A percentile compares a stretch with the other conserved stretches of the same genome.
Evolutionary conservation across 2,888 invertebrate species (phyloP).

Genomic region (Pseudococcus longispinus): DNA sequence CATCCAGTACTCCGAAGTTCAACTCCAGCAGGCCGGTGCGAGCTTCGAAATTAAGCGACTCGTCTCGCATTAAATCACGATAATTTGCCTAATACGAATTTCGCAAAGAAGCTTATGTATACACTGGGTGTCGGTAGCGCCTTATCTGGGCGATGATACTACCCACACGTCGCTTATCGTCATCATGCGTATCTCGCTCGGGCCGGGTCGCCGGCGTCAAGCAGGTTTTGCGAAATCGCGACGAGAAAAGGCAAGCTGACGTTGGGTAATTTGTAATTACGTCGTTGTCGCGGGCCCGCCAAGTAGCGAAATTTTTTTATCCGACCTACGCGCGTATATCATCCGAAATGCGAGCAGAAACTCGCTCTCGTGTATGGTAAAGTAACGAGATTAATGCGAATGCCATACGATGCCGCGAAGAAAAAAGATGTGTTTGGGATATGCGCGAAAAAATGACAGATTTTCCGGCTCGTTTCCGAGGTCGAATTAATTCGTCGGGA

Average conservation of each 20-base stretch:
- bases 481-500: slow-evolving; percentile 22
- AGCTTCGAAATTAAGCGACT: not conserved
- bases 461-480: slow-evolving; percentile 21
- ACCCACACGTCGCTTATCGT: not conserved
- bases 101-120: not conserved
- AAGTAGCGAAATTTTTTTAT: not conserved
- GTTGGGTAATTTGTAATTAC: not conserved
- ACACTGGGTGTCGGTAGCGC: not conserved
- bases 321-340: slow-evolving; percentile 1
- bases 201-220: not conserved
- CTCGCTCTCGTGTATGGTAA: not conserved
- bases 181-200: not conserved
- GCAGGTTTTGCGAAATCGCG: too few species aligned
- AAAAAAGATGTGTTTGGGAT: not conserved
- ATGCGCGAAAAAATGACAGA: slow-evolving; percentile 8
- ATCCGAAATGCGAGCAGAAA: not conserved
- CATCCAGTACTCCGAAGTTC: not conserved
- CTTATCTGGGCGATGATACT: not conserved
- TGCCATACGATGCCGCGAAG: not conserved
- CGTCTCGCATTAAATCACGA: not conserved
- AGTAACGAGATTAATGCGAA: not conserved
- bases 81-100: not conserved
- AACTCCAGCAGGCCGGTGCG: not conserved
- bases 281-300: not conserved
- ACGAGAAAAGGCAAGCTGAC: not conserved